Conservation (phyloP, 2,888 invertebrate genomes). For the Dolichopus griseipennis region DNA sequence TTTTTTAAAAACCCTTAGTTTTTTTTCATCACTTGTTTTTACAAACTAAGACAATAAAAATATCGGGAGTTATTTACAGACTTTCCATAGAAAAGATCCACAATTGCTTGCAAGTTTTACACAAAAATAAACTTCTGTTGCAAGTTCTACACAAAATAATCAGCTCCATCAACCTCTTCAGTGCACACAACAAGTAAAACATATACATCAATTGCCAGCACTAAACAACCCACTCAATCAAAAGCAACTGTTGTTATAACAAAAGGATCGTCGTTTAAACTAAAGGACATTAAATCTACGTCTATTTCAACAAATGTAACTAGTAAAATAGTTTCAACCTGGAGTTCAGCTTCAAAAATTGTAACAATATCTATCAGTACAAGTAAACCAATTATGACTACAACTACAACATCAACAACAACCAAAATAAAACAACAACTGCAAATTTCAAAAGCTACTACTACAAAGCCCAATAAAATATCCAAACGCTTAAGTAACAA, state of each 20-base stretch:
- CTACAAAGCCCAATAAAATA: no score
- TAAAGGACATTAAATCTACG: background rate
- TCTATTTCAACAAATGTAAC: background rate
- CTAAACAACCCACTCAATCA: background rate
- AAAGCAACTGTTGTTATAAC: constrained; percentile 5
- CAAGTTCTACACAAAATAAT: no score
- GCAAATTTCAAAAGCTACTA: constrained; percentile 11
- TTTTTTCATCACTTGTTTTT: no score
- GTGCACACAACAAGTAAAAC: no score
- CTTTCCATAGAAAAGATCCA: no score
- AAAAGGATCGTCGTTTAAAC: constrained; percentile 10
- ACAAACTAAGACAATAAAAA: no score
- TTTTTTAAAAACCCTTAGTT: no score
- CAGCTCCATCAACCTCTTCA: background rate
- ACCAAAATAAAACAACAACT: constrained; percentile 15
- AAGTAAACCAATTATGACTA: constrained; percentile 8
- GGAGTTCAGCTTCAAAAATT: constrained; percentile 4
- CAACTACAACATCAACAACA: background rate
- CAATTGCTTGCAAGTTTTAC: no score
- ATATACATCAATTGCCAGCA: no score
- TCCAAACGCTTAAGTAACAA: no score
- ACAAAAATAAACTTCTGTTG: no score
- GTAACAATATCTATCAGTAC: constrained; percentile 11
- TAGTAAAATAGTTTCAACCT: constrained; percentile 5
- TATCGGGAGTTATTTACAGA: no score